phyloP scores from a whole-genome alignment of 2,797 vertebrate genomes.

The Dicrostonyx torquatus region DNA sequence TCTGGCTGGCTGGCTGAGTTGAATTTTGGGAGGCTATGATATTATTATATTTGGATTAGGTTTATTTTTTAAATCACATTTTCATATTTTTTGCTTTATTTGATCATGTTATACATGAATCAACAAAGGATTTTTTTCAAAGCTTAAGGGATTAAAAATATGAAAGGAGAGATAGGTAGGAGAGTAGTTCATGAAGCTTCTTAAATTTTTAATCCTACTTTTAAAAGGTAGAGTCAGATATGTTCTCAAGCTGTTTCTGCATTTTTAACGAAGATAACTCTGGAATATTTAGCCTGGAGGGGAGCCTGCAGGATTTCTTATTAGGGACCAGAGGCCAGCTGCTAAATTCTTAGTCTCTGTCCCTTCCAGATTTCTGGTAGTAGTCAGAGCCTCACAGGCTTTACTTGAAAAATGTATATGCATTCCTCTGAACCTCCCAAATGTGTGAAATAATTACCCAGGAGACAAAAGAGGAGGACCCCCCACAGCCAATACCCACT shows the following conservation, averaged over 20 bases:
- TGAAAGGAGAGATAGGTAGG: slow-evolving; percentile 62
- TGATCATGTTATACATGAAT: slow-evolving; percentile 67
- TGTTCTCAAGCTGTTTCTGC: slow-evolving; percentile 73
- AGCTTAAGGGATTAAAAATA: slow-evolving; percentile 23
- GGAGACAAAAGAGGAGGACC: slow-evolving; percentile 74
- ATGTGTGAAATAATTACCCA: slow-evolving; percentile 79
- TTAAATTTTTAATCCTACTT: slow-evolving; percentile 68
- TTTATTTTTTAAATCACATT: slow-evolving; percentile 68
- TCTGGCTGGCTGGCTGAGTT: background rate
- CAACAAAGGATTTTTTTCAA: slow-evolving; percentile 62
- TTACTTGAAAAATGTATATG: slow-evolving; percentile 76
- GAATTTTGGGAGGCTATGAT: background rate
- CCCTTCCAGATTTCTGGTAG: slow-evolving; percentile 68
- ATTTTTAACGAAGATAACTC: slow-evolving; percentile 65
- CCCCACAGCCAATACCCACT: slow-evolving; percentile 66
- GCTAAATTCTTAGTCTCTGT: slow-evolving; percentile 62
- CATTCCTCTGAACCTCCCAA: slow-evolving; percentile 65
- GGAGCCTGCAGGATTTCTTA: slow-evolving; percentile 32
- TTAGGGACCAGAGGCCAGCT: slow-evolving; percentile 24
- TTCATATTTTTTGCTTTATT: slow-evolving; percentile 81
- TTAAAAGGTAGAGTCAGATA: slow-evolving; percentile 65
- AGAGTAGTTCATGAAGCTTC: slow-evolving; percentile 75
- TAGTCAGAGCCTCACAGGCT: slow-evolving; percentile 68
- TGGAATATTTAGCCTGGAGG: slow-evolving; percentile 63
- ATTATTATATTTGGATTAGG: background rate